Conservation (phyloP, 2,797 vertebrate genomes). For the Holocentrus rufus region DNA sequence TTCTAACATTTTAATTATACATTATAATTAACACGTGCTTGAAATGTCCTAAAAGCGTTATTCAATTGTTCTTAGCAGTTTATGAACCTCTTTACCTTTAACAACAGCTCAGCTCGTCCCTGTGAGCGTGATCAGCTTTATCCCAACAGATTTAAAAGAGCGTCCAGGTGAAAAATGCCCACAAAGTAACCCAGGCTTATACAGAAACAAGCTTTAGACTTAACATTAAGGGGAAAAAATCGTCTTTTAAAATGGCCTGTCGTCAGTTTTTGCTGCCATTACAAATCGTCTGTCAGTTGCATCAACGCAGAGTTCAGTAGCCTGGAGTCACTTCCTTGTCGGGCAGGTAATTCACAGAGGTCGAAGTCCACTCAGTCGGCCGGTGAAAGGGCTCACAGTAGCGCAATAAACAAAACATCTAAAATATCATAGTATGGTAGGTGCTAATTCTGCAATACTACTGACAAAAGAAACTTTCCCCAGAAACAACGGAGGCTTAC, state of each 20-base stretch:
- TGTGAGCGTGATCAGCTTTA: conserved; percentile 47
- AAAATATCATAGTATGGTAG: accelerated
- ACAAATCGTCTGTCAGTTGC: conserved; percentile 9
- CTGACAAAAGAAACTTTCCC: neutral
- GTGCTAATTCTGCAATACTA: neutral
- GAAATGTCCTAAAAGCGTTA: neutral
- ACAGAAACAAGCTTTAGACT: conserved; percentile 3
- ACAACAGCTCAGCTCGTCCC: conserved; percentile 63
- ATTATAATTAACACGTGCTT: too few relatives aligned
- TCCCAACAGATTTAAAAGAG: neutral
- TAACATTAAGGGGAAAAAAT: conserved; percentile 24
- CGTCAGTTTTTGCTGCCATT: conserved; percentile 8
- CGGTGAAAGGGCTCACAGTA: neutral
- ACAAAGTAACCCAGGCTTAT: conserved; percentile 7
- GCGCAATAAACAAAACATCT: neutral
- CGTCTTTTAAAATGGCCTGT: neutral
- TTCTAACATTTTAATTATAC: too few relatives aligned
- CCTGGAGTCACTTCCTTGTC: conserved; percentile 73
- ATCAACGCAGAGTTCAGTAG: neutral
- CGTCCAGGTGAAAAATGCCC: conserved; percentile 24
- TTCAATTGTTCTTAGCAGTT: neutral
- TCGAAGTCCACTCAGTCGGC: conserved; percentile 61
- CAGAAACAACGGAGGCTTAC: conserved; percentile 1
- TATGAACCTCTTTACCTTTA: conserved; percentile 24
- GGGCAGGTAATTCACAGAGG: conserved; percentile 50